Evolutionary conservation across 2,888 invertebrate genomes (phyloP).

Genomic region (Oscheius myriophilus): DNA sequence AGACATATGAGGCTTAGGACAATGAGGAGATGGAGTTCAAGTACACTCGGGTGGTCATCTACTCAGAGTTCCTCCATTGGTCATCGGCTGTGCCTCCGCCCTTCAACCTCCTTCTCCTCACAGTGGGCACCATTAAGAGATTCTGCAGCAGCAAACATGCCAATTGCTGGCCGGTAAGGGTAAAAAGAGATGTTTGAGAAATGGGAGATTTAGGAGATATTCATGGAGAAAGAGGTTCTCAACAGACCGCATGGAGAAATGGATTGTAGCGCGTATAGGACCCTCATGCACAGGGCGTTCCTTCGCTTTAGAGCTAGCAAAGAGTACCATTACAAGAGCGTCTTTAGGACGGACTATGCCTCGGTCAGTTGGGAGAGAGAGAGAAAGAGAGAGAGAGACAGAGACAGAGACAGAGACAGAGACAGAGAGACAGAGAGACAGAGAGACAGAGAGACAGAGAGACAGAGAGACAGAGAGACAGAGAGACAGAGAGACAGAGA

Average conservation of each 20-base stretch:
- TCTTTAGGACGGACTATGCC: constrained; percentile 5
- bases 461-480: too few relatives aligned
- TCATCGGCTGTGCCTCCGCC: constrained; percentile 60
- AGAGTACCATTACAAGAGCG: constrained; percentile 28
- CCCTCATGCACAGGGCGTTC: constrained; percentile 7
- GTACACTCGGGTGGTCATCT: constrained; percentile 57
- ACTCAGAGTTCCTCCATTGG: constrained; percentile 55
- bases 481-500: too few relatives aligned
- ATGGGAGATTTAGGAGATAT: constrained; percentile 1
- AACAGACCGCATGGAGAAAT: neutral
- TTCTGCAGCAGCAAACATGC: neutral
- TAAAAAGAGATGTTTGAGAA: too few relatives aligned
- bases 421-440: constrained; percentile 20
- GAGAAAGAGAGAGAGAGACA: constrained; percentile 9
- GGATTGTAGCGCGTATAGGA: neutral
- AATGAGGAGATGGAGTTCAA: constrained; percentile 67
- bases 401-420: constrained; percentile 18
- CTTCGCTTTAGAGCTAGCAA: constrained; percentile 27
- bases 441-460: constrained; percentile 32
- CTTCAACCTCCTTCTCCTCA: constrained; percentile 46
- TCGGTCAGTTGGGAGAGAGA: neutral
- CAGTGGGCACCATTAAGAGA: constrained; percentile 22
- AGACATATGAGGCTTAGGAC: constrained; percentile 47
- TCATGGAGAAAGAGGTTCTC: neutral
- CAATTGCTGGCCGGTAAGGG: constrained; percentile 11